Base-by-base conservation (phyloP, 2,113 vertebrate genomes). In the Rhombomys opimus region DNA sequence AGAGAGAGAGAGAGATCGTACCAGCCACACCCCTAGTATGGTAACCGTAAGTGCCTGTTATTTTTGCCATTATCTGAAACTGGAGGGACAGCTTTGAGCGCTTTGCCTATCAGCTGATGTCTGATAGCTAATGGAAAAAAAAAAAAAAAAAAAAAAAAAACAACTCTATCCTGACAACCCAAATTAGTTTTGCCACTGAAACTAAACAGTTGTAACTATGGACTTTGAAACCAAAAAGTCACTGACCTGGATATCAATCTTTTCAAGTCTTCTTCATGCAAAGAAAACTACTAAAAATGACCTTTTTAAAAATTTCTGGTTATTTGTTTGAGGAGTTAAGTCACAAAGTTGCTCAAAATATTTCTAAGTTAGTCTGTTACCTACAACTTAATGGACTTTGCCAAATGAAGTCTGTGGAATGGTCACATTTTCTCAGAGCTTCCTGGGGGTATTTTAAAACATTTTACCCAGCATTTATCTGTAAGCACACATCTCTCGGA, bases 1-100 rank as follows among this genome's bases (percentile, higher is more conserved):
- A 30, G 75, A 95, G 98, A 96, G 97, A 97, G 88, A 95, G 63
- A n/a, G 91, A 85, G 97, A 96, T 98, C 9, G 97, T 98, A 4
- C 46, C 90, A 97, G 98, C 99, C 99, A 99, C 99, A 98, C 99
- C 99, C 99, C 99, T 98, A 98, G 98, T 98, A 98, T 98, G 98
- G 98, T 98, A 98, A 98, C 98, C 97, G 92, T 98, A 96, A 98
- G 96, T 94, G 98, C 92, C 96, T 97, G 96, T 97, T 97, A 97
- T 98, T 98, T 86, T 97, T 98, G 96, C 97, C 97, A 94, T 96
- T 97, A 98, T 98, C 98, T 98, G 95, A 97, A 98, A 96, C 5
- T 92, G 68, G 27, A 95, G 98, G 93, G 90, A 87, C 92, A 97
- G 97, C 93, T 97, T 97, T 46, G 41, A 95, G 97, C 81, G 85